phyloP scores from a whole-genome alignment of 2,797 vertebrate genomes.

The Phoeniculus purpureus region DNA sequence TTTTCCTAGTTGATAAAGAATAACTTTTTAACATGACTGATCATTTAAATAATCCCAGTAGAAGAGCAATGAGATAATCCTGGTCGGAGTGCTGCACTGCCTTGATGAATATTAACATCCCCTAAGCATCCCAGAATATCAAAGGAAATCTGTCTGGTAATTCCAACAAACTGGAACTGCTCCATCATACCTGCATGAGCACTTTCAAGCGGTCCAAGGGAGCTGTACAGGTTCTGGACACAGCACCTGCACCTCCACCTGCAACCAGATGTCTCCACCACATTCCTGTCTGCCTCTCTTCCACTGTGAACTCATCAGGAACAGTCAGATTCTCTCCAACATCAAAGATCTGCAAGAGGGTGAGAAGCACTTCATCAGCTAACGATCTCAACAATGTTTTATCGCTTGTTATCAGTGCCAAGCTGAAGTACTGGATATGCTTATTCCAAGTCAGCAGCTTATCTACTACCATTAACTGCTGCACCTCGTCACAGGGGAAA shows the following conservation, averaged over 20 bases:
- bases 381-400: neutral
- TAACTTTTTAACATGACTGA: neutral
- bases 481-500: neutral
- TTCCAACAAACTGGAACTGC: neutral
- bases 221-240: constrained; percentile 94
- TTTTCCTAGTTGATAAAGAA: neutral
- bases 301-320: constrained; percentile 95
- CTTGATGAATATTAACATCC: neutral
- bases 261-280: constrained; percentile 98
- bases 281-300: constrained; percentile 94
- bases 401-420: neutral
- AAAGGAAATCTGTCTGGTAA: neutral
- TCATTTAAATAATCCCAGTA: neutral
- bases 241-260: constrained; percentile 92
- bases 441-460: neutral
- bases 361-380: neutral
- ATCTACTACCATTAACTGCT: neutral
- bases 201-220: constrained; percentile 95
- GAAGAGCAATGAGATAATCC: neutral
- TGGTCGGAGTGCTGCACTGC: neutral
- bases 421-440: neutral
- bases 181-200: constrained; percentile 90
- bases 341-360: constrained; percentile 89
- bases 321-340: constrained; percentile 94
- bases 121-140: neutral